Evolutionary conservation across 2,113 vertebrate species (phyloP), one percentile per base, ranked within the genome.

Genomic region (Podocnemis expansa): DNA sequence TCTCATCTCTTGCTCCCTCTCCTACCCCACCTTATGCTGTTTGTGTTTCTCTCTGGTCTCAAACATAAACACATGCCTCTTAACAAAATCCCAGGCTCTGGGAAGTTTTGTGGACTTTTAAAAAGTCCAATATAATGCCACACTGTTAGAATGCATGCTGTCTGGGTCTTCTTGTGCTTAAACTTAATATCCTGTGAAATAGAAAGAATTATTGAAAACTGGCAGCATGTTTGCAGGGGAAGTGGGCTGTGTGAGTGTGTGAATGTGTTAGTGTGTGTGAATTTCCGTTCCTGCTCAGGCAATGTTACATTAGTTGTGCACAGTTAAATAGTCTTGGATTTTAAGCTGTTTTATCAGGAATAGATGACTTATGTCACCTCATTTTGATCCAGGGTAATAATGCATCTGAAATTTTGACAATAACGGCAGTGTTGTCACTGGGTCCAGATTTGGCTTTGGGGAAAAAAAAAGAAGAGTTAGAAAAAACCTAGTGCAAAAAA

Each of bases 151-250:
- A 97, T 97, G 97, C 97, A 95, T 80, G 96, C 97, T 95, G 96
- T 97, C 97, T 98, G 96, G 91, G 85, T 98, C 97, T 98, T 96
- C 91, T 94, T 95, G 93, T 93, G 95, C 95, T 96, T 95, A 95
- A 95, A 97, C 91, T 95, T 96, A 97, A 98, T 98, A 97, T 97
- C 94, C 97, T 97, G 97, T 95, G 89, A 97, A 96, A 95, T 43
- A 43, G 94, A 94, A 95, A 96, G 95, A 94, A 93, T 97, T 97
- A 97, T 95, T 97, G 93, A 96, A 89, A 89, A 84, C 70, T 91
- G 78, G 84, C 60, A 94, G 94, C 1, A 8, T 78, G 31, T 41
- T 38, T 47, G 80, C 47, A 14, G 58, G 43, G 6, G 45, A n/a
- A 25, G 60, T 70, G 16, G 1, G 47, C n/a, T n/a, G n/a, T n/a